phyloP scores from a whole-genome alignment of 1,140 invertebrate genomes.

The Anastatus disparis region DNA sequence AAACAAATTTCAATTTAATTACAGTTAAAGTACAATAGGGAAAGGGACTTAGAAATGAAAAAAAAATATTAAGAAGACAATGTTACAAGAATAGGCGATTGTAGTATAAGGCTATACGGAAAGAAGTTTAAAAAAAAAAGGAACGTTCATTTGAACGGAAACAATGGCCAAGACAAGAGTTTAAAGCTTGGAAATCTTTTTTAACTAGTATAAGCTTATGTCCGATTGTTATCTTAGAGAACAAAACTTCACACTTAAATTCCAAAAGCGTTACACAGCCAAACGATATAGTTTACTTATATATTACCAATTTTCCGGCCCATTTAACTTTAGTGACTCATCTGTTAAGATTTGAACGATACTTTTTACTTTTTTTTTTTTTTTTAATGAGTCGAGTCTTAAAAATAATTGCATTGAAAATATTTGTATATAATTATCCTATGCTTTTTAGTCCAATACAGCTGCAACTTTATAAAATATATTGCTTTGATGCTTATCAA shows the following conservation, averaged over 20 bases:
- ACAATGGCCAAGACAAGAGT: conserved; percentile 1
- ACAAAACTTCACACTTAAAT: conserved; percentile 4
- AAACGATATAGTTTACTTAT: background rate
- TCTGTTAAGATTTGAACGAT: too few species aligned
- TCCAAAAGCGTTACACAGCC: background rate
- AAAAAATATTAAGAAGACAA: conserved; percentile 6
- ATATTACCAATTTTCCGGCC: background rate
- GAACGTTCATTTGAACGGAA: background rate
- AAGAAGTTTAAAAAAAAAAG: background rate
- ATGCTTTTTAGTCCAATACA: too few species aligned
- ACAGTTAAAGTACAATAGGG: background rate
- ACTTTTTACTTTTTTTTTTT: too few species aligned
- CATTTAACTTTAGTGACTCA: background rate
- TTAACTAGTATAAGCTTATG: background rate
- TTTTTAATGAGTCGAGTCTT: too few species aligned
- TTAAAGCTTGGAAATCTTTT: conserved; percentile 2
- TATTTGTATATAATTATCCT: too few species aligned
- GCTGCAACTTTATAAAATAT: too few species aligned
- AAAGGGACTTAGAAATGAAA: too few species aligned
- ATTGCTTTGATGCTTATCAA: too few species aligned
- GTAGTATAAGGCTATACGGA: background rate
- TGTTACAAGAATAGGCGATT: conserved; percentile 23
- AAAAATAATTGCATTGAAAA: too few species aligned
- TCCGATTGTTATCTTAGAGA: background rate
- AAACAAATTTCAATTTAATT: conserved; percentile 26